Evolutionary conservation across 30 jellyfish, hydroid and myxozoan genomes (phyloP), one percentile per base, ranked within the genome.

Genomic region (Catostylus mosaicus): DNA sequence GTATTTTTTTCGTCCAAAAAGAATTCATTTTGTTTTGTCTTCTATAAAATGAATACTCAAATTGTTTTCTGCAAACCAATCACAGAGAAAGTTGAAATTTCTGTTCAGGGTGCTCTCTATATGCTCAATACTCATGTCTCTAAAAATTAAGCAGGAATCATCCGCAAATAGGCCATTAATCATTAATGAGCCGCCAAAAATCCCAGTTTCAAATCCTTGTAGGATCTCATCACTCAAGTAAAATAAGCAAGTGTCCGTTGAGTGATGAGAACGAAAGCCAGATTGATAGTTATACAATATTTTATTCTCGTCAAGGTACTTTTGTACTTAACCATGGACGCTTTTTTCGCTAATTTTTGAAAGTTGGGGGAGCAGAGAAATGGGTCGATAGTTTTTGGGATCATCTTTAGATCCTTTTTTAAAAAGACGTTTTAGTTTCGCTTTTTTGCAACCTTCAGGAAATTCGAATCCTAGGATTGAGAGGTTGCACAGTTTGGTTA

Each of bases 401-500:
- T 35, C 24, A 23, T 32, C 50, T 68, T 35, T 68, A 1, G 31
- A 7, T 6, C 9, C 66, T 20, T 32, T 7, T 68, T 68, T 68
- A 32, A 2, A 45, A 30, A 45, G 4, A 7, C 72, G 84, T 45
- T 50, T 52, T 40, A 75, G 59, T 77, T 77, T 77, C 3, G 88
- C 78, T 30, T 23, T 20, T 77, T 77, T 57, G 62, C 88, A 77
- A 40, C 36, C 88, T 4, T 30, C 78, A 1, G 79, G 88, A 56
- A 60, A 60, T 1, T 1, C 78, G 18, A 68, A 34, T 37, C 36
- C 48, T 5, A 30, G 29, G 22, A 77, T 36, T 32, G 88, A 77
- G 30, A 77, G 88, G 30, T 77, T 77, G 67, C 57, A 30, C 23
- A 77, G 4, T 26, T 77, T 48, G 12, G 67, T 35, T 2, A 60